Conservation (phyloP, 1,140 invertebrate species). For the Ceratoteleas bidentatus region DNA sequence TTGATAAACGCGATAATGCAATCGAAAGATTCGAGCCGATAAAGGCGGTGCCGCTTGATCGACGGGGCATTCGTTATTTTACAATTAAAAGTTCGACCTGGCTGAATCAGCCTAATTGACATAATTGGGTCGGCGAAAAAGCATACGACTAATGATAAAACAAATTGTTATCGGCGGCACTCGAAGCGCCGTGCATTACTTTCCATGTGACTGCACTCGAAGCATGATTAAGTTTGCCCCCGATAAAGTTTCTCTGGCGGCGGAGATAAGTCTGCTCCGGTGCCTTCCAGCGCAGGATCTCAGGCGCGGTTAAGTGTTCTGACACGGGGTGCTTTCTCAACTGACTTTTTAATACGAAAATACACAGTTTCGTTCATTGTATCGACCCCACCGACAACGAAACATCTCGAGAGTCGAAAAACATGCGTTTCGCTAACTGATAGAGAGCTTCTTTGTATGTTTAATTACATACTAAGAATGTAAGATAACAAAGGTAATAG, state of each 20-base stretch:
- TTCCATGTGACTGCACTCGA: conserved; percentile 54
- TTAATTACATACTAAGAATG: no score
- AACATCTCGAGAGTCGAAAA: neutral
- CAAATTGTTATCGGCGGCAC: conserved; percentile 43
- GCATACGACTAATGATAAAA: conserved; percentile 35
- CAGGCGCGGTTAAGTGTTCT: conserved; percentile 40
- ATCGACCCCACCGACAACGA: neutral
- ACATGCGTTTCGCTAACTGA: neutral
- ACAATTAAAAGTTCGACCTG: conserved; percentile 11
- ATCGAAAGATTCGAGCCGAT: conserved; percentile 37
- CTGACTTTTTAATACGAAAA: conserved; percentile 52
- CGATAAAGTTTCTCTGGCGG: conserved; percentile 53
- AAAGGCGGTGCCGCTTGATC: conserved; percentile 12
- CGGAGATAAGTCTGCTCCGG: conserved; percentile 39
- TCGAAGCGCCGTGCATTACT: conserved; percentile 41
- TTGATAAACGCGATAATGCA: conserved; percentile 52
- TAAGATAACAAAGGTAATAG: no score
- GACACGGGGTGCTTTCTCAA: conserved; percentile 26
- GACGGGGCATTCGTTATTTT: conserved; percentile 12
- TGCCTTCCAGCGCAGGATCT: conserved; percentile 24
- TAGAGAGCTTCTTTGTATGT: neutral
- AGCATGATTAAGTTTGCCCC: conserved; percentile 49
- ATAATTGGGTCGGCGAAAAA: conserved; percentile 14
- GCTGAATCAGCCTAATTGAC: conserved; percentile 14
- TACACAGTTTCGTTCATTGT: conserved; percentile 24